phyloP scores from a whole-genome alignment of 2,888 invertebrate genomes.

The Zygogramma bicolorata region DNA sequence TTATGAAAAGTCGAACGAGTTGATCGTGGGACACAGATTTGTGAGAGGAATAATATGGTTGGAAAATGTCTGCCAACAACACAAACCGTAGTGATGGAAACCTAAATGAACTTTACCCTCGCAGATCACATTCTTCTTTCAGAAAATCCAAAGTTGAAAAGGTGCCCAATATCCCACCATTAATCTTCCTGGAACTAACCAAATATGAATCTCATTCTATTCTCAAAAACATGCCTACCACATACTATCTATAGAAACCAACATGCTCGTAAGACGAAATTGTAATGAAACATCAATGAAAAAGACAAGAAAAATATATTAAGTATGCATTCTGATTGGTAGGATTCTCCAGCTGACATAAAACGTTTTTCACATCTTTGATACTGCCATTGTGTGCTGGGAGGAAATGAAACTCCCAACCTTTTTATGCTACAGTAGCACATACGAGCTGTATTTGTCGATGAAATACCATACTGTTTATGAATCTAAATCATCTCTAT shows the following conservation, averaged over 20 bases:
- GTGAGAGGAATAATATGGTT: no score
- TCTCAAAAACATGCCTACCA: conserved; percentile 67
- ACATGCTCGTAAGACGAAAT: conserved; percentile 58
- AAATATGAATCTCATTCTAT: conserved; percentile 66
- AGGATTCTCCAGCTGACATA: conserved; percentile 70
- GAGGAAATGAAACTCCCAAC: conserved; percentile 69
- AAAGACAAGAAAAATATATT: conserved; percentile 63
- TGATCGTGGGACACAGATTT: no score
- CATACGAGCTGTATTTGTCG: conserved; percentile 67
- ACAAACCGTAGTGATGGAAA: conserved; percentile 41
- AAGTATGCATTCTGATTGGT: conserved; percentile 65
- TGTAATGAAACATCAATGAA: conserved; percentile 57
- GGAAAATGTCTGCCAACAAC: no score
- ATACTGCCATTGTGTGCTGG: conserved; percentile 64
- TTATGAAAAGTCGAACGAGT: no score
- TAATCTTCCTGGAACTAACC: conserved; percentile 64
- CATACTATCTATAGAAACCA: conserved; percentile 71
- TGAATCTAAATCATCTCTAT: no score
- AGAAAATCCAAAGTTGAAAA: conserved; percentile 23
- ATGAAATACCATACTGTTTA: no score
- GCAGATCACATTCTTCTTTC: conserved; percentile 18
- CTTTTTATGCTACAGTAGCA: conserved; percentile 69
- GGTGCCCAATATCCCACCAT: conserved; percentile 43
- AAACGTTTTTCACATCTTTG: conserved; percentile 68
- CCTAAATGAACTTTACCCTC: not conserved